Evolutionary conservation across 2,888 invertebrate genomes (phyloP), one percentile per base, ranked within the genome.

Genomic region (Ennomos quercinarius): DNA sequence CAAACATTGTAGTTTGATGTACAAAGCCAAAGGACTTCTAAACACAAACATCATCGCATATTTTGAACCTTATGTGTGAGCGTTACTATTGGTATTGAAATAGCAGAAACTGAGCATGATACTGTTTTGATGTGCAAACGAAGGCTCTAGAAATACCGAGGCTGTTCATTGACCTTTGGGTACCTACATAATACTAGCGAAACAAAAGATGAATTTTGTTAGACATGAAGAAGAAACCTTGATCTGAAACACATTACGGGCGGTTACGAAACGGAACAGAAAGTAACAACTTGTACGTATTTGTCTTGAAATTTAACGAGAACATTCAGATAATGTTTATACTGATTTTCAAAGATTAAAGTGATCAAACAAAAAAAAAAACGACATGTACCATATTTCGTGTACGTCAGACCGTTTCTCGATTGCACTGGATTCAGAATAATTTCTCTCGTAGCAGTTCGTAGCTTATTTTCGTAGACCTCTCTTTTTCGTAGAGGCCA

Each of bases 151-250:
- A 91, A 91, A 90, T 90, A 86, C 83, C 91, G 91, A 91, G 90
- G 91, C 89, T 91, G 91, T 91, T 91, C 92, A 87, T 91, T 91
- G 92, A 92, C 91, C 91, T 91, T 91, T 89, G 57, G 36, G 61
- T 89, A 84, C 87, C 84, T 84, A 87, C 89, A 87, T 87, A 83
- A 89, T 86, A 83, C 86, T 80, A 86, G 83, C 81, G 86, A 90
- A 90, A 91, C 89, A 91, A 91, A 89, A 90, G 89, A 85, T 81
- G 84, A 84, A 83, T 84, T 86, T 84, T 83, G 81, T 85, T 79
- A 86, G 82, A 84, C 79, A 74, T 80, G 81, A 69, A 84, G 80
- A 79, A 66, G 82, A 83, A 57, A 86, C 90, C 90, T 91, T 89
- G 89, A 89, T 89, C 84, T 78, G 78, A 71, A 81, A 80, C 76